Evolutionary conservation across 2,888 invertebrate species (phyloP), one percentile per base, ranked within the genome.

Genomic region (Polylopha cassiicola): DNA sequence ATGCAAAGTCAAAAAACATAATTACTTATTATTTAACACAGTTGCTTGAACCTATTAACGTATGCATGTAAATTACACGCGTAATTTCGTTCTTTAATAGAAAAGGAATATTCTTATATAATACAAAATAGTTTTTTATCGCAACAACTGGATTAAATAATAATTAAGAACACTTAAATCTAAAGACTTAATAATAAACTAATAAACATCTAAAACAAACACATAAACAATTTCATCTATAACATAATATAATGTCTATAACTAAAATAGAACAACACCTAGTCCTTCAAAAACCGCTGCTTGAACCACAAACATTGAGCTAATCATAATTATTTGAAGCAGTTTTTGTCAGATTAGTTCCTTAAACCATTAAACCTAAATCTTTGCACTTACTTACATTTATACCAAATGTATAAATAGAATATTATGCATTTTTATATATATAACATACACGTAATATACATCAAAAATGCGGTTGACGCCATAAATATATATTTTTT

Each of bases 151-250:
- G n/a, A n/a, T n/a, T n/a, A n/a, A n/a, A n/a, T n/a, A n/a, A n/a
- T n/a, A n/a, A n/a, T n/a, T n/a, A n/a, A n/a, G n/a, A n/a, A n/a
- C n/a, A n/a, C n/a, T 56, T 63, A 46, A 43, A 31, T 37, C 46
- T 54, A 48, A 46, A 46, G 45, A 46, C 59, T 58, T 66, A 63
- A 53, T 54, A 60, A 71, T 71, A 74, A 73, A 74, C 72, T 73
- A 61, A 62, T 68, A 71, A 67, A 73, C 50, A 69, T 68, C 73
- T 75, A 72, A 75, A 81, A 80, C 75, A 75, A 74, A 60, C 55
- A 63, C 63, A 73, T 77, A 79, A 81, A 82, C 76, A 76, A 77
- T 79, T 73, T 72, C 56, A 74, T 62, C 61, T 72, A 69, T 67
- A 78, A 77, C 73, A 53, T 75, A 72, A 72, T 65, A 70, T 65